Percentiles rank a stretch among this genome's conserved stretches.
These are phyloP conservation scores for Drosophila grimshawi DNA, from an alignment of 1,140 invertebrate genomes.

Conservation along the genomic window DNA sequence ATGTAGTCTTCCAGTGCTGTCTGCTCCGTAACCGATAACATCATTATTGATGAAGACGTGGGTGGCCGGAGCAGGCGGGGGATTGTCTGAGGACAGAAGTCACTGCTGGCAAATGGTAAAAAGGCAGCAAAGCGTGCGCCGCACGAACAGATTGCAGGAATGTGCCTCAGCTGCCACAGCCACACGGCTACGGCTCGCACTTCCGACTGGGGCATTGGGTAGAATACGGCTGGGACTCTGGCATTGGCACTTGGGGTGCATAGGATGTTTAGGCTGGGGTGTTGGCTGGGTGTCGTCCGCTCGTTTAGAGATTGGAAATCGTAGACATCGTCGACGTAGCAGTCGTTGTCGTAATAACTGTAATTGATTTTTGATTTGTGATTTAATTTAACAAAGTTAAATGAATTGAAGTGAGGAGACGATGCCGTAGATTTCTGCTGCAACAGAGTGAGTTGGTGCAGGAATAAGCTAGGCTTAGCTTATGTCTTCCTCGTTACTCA, in stretches of 20 bases:
- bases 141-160: constrained; percentile 77
- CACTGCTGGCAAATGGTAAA: constrained; percentile 65
- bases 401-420: constrained; percentile 64
- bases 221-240: constrained; percentile 16
- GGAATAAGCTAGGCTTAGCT: constrained; percentile 14
- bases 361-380: constrained; percentile 84
- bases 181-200: constrained; percentile 47
- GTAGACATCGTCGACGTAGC: constrained; percentile 67
- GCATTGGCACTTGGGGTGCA: constrained; percentile 23
- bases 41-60: constrained; percentile 80
- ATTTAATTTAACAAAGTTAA: constrained; percentile 84
- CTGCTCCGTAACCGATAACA: constrained; percentile 77
- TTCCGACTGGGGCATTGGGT: constrained; percentile 35
- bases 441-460: not conserved
- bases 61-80: constrained; percentile 26
- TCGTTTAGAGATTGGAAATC: constrained; percentile 82
- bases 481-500: not conserved
- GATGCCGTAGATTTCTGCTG: not conserved
- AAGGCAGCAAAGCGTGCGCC: constrained; percentile 57
- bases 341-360: constrained; percentile 80
- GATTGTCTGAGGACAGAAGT: constrained; percentile 47
- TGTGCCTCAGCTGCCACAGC: constrained; percentile 60
- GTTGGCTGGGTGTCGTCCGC: constrained; percentile 35
- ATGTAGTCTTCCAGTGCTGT: constrained; percentile 35
- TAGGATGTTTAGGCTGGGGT: constrained; percentile 7